These are phyloP conservation scores for Odontomyia ornata DNA, from an alignment of 2,888 invertebrate genomes.

Conservation along the genomic window DNA sequence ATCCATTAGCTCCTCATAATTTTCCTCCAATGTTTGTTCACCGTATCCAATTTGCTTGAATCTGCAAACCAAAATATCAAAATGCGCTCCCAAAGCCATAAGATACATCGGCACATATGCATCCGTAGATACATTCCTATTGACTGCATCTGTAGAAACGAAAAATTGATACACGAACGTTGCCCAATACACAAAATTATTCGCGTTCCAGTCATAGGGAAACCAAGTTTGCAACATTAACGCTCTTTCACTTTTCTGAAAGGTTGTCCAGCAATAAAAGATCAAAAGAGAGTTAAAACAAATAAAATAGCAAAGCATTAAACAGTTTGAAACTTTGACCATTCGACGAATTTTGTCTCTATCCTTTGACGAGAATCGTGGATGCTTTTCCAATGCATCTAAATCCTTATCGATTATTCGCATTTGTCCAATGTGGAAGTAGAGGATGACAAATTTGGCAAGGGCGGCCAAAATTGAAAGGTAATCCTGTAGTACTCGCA, in stretches of 20 bases:
- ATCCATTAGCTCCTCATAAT: not conserved
- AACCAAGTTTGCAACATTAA: constrained; percentile 6
- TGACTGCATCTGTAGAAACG: not conserved
- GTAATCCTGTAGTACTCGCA: not conserved
- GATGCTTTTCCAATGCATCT: not conserved
- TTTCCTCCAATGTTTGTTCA: not conserved
- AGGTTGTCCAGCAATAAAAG: not conserved
- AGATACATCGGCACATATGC: constrained; percentile 13
- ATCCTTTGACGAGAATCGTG: not conserved
- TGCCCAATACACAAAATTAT: not conserved
- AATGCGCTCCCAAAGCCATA: not conserved
- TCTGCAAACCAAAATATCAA: not conserved
- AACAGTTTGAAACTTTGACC: not conserved
- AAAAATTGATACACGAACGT: not conserved
- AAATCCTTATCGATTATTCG: not conserved
- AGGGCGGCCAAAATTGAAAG: not conserved
- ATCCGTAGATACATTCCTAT: constrained; percentile 27
- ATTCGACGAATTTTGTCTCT: not conserved
- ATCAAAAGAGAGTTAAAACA: not conserved
- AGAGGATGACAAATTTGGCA: constrained; percentile 3
- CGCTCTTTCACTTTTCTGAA: not conserved
- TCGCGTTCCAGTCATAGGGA: constrained; percentile 17
- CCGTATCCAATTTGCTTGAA: not conserved
- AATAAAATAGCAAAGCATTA: not conserved
- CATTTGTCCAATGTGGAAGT: not conserved